These are phyloP conservation scores for Oscheius sp. DNA, from an alignment of 2,888 invertebrate species.

Conservation along the genomic window DNA sequence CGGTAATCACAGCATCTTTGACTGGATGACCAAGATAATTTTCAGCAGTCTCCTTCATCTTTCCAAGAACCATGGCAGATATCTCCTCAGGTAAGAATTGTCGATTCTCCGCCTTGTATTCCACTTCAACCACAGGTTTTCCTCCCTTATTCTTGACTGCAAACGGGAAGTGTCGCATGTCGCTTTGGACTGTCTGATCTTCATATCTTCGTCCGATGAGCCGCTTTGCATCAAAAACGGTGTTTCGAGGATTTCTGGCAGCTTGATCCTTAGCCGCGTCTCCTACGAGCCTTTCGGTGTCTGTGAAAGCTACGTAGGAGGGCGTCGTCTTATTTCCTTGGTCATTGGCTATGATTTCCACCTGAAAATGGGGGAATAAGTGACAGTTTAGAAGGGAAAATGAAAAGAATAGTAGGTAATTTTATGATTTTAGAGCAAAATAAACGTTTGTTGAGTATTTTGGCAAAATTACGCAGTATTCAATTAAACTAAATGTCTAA, in stretches of 20 bases:
- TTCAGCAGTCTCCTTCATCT: slow-evolving; percentile 75
- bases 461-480: too few species aligned
- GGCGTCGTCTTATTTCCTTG: slow-evolving; percentile 83
- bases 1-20: slow-evolving; percentile 85
- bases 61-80: slow-evolving; percentile 69
- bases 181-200: slow-evolving; percentile 72
- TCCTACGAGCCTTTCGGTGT: slow-evolving; percentile 76
- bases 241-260: slow-evolving; percentile 75
- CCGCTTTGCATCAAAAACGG: slow-evolving; percentile 72
- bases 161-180: slow-evolving; percentile 73
- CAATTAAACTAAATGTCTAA: too few species aligned
- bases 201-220: slow-evolving; percentile 76
- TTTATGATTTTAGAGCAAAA: too few species aligned
- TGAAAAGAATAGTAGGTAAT: background rate
- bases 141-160: slow-evolving; percentile 59
- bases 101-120: slow-evolving; percentile 88
- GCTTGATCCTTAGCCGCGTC: slow-evolving; percentile 77
- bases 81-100: slow-evolving; percentile 75
- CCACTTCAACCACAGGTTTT: slow-evolving; percentile 77
- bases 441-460: too few species aligned
- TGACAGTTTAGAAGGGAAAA: background rate
- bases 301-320: slow-evolving; percentile 78
- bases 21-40: slow-evolving; percentile 68
- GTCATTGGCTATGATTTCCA: slow-evolving; percentile 77
- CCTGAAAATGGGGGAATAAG: slow-evolving; percentile 60